phyloP scores from a whole-genome alignment of 1,140 invertebrate genomes.

The Procambarus virginalis region DNA sequence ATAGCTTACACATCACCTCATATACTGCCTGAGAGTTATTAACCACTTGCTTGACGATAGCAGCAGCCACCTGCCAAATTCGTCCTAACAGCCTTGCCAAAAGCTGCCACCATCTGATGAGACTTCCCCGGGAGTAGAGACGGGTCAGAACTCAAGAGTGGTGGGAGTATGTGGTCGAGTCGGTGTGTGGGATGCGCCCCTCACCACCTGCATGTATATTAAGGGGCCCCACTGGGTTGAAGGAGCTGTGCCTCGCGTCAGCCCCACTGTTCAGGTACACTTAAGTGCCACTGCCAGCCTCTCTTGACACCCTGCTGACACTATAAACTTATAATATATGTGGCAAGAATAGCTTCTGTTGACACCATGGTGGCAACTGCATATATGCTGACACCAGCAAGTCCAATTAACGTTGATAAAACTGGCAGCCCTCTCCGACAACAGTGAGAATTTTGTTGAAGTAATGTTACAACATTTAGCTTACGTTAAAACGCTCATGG shows the following conservation, averaged over 20 bases:
- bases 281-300: background rate
- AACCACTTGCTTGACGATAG: too few relatives aligned
- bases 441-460: background rate
- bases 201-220: slow-evolving; percentile 42
- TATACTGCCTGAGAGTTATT: too few relatives aligned
- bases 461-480: too few relatives aligned
- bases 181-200: slow-evolving; percentile 32
- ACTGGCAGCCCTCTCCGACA: background rate
- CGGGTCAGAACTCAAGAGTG: background rate
- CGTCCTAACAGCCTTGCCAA: too few relatives aligned
- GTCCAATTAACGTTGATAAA: background rate
- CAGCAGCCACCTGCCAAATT: too few relatives aligned
- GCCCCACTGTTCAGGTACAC: slow-evolving; percentile 13
- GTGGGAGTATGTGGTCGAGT: background rate
- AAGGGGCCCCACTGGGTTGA: slow-evolving; percentile 38
- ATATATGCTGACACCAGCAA: too few relatives aligned
- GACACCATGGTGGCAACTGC: background rate
- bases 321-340: background rate
- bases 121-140: background rate
- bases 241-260: background rate
- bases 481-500: too few relatives aligned
- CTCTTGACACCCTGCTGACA: background rate
- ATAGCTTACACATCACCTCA: too few relatives aligned
- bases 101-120: too few relatives aligned
- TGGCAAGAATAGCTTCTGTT: background rate